Percentiles rank a stretch among this genome's conserved stretches.
phyloP scores from a whole-genome alignment of 2,797 vertebrate species.

The Ctenopoma multispine region DNA sequence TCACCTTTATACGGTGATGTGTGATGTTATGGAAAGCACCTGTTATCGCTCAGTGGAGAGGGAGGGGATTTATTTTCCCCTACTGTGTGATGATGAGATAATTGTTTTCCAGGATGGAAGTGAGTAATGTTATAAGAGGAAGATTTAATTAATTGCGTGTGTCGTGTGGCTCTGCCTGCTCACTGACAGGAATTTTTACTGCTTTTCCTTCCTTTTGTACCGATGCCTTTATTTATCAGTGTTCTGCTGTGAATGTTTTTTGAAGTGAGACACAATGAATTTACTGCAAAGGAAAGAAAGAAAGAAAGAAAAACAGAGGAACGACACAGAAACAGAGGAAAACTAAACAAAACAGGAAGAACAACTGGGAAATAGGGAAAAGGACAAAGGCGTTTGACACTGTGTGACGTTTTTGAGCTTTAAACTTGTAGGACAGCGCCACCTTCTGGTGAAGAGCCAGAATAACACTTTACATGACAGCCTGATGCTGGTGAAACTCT shows the following conservation, averaged over 20 bases:
- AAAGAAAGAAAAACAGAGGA: background rate
- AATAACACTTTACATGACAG: constrained; percentile 24
- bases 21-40: constrained; percentile 45
- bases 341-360: background rate
- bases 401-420: background rate
- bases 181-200: background rate
- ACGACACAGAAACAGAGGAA: background rate
- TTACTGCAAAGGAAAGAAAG: background rate
- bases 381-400: background rate
- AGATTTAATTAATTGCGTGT: background rate
- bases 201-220: background rate
- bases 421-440: constrained; percentile 68
- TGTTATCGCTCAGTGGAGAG: background rate
- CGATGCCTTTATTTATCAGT: background rate
- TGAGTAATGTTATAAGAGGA: background rate
- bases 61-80: constrained; percentile 15
- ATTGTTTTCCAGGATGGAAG: constrained; percentile 10
- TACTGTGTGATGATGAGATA: background rate
- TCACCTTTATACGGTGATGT: background rate
- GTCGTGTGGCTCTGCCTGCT: background rate
- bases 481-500: background rate
- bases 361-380: background rate
- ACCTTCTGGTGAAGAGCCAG: constrained; percentile 67
- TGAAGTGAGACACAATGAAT: background rate
- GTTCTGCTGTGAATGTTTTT: background rate